Evolutionary conservation across 2,888 invertebrate genomes (phyloP), one percentile per base, ranked within the genome.

Genomic region (Morpho helenor): DNA sequence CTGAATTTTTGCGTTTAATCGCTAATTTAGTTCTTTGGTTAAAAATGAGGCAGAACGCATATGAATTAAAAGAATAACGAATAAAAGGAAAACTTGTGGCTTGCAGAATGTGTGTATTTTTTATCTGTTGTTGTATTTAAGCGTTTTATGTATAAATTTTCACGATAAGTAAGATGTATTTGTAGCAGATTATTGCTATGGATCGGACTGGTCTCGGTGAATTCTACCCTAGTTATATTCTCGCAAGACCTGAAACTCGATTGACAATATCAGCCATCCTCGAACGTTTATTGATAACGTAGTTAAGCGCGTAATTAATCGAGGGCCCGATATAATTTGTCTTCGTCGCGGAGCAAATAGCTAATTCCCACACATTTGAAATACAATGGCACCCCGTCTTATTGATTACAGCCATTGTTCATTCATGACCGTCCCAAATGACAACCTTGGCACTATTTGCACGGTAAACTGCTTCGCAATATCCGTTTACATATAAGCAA

Each of bases 381-480:
- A 79, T 79, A 89, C 89, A 89, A 89, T 86, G 76, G 71, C 74
- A 76, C 73, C 77, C 77, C 72, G 74, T 77, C 84, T 87, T 88
- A 89, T 89, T 89, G 89, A 89, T 89, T 87, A 85, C 85, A 63
- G 62, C 87, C 77, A 87, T 89, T 89, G 88, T 89, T 82, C 84
- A 77, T 77, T 80, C 77, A 78, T 73, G 79, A 73, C 76, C 78
- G 77, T 79, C 78, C 82, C 79, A 80, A 86, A 86, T 84, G 85
- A 84, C 85, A 87, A 79, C 83, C 84, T 84, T 76, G 82, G 72
- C 76, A 75, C 83, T 78, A 80, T 84, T 84, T 79, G 62, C 42
- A 74, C 73, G 74, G 77, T 73, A 73, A 76, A 71, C 69, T 62
- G 8, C 7, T 8, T 22, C 16, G 49, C 22, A 16, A 31, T 31